Evolutionary conservation across 2,113 vertebrate genomes (phyloP).

Genomic region (Lasiurus cinereus): DNA sequence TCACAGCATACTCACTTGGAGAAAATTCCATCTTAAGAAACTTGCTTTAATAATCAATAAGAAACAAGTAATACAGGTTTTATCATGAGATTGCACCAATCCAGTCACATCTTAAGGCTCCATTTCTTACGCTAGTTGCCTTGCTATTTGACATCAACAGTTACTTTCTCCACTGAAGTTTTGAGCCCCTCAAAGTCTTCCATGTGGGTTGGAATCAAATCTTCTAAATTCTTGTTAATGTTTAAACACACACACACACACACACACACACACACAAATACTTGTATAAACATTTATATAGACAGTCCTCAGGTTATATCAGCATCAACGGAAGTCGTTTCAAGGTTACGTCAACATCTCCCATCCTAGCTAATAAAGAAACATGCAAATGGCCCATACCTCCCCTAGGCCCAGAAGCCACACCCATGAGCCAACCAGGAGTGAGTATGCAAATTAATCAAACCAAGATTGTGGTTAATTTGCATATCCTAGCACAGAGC

Average conservation of each 20-base stretch:
- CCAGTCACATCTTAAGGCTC: background rate
- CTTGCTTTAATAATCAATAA: background rate
- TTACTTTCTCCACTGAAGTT: background rate
- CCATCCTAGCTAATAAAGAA: no score
- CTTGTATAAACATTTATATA: no score
- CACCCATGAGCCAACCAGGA: no score
- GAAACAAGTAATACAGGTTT: background rate
- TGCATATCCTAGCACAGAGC: no score
- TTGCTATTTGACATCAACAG: background rate
- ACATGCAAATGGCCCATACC: no score
- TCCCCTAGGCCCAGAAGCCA: no score
- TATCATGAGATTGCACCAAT: background rate
- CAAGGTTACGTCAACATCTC: no score
- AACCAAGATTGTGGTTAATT: no score
- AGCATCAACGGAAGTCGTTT: no score
- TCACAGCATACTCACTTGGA: background rate
- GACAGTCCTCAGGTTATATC: no score
- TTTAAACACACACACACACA: background rate
- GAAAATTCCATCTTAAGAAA: background rate
- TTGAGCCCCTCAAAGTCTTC: background rate
- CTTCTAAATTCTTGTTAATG: background rate
- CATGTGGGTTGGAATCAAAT: background rate
- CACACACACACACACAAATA: background rate
- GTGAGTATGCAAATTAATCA: no score
- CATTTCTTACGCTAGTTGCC: background rate